phyloP scores from a whole-genome alignment of 2,888 invertebrate species.

The Ellobium chinense region DNA sequence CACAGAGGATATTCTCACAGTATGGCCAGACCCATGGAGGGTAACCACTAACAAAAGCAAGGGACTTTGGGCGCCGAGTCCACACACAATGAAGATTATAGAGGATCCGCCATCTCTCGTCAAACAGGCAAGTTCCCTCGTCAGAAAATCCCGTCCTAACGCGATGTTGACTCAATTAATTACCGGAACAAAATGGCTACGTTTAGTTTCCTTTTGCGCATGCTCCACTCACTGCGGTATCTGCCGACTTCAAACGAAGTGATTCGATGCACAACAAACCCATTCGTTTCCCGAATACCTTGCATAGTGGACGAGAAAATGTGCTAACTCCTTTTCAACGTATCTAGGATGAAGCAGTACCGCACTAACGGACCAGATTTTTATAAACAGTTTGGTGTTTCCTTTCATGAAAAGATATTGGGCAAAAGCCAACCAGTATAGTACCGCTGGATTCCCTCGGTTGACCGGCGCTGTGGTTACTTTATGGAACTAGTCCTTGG shows the following conservation, averaged over 20 bases:
- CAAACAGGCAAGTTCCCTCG: conserved; percentile 16
- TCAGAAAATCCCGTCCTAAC: background rate
- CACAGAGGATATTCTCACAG: background rate
- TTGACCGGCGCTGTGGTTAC: background rate
- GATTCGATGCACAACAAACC: conserved; percentile 5
- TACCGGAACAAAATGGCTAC: conserved; percentile 29
- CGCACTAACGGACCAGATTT: background rate
- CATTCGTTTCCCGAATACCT: background rate
- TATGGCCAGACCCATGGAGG: too few species aligned
- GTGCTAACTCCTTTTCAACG: background rate
- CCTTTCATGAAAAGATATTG: background rate
- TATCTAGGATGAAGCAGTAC: background rate
- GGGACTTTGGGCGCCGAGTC: background rate
- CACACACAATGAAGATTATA: background rate
- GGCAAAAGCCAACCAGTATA: background rate
- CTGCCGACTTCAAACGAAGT: conserved; percentile 2
- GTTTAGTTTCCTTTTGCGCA: background rate
- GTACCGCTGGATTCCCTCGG: background rate
- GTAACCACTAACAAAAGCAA: conserved; percentile 6
- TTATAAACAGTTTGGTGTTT: conserved; percentile 11
- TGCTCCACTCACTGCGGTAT: background rate
- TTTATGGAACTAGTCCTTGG: background rate
- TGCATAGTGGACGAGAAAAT: too few species aligned
- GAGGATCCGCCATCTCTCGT: conserved; percentile 1
- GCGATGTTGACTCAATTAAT: conserved; percentile 34